phyloP scores from a whole-genome alignment of 2,888 invertebrate species.

The Callosobruchus maculatus region DNA sequence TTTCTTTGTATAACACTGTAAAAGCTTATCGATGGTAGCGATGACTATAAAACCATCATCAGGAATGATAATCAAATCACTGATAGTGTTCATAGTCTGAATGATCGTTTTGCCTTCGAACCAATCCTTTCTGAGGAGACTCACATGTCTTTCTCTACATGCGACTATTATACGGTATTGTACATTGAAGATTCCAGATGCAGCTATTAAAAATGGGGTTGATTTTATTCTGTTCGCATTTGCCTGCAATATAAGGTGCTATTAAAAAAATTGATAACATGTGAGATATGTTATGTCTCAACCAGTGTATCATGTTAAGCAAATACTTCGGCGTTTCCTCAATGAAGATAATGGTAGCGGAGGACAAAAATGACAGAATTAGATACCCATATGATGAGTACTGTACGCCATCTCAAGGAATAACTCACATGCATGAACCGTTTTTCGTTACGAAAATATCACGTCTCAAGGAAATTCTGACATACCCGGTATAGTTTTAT shows the following conservation, averaged over 20 bases:
- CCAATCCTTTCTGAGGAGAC: conserved; percentile 64
- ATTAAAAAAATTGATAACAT: no score
- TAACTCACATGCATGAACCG: no score
- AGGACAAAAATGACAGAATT: no score
- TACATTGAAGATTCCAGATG: conserved; percentile 80
- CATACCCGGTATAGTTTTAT: no score
- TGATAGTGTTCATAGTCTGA: conserved; percentile 62
- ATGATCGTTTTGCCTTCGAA: conserved; percentile 70
- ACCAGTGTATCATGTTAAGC: no score
- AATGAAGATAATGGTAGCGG: no score
- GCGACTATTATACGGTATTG: conserved; percentile 85
- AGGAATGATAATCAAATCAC: conserved; percentile 68
- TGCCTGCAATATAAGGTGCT: conserved; percentile 54
- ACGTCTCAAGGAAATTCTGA: no score
- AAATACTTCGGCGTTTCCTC: no score
- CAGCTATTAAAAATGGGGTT: conserved; percentile 70
- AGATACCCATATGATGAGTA: no score
- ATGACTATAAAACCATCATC: conserved; percentile 76
- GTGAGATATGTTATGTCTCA: no score
- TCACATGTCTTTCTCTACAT: conserved; percentile 73
- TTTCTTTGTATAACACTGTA: conserved; percentile 80
- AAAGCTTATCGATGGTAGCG: conserved; percentile 72
- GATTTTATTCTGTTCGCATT: conserved; percentile 58
- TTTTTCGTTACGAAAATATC: no score
- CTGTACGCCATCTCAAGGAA: no score